Conservation (phyloP, 1,140 invertebrate species). For the Callitettix versicolor region DNA sequence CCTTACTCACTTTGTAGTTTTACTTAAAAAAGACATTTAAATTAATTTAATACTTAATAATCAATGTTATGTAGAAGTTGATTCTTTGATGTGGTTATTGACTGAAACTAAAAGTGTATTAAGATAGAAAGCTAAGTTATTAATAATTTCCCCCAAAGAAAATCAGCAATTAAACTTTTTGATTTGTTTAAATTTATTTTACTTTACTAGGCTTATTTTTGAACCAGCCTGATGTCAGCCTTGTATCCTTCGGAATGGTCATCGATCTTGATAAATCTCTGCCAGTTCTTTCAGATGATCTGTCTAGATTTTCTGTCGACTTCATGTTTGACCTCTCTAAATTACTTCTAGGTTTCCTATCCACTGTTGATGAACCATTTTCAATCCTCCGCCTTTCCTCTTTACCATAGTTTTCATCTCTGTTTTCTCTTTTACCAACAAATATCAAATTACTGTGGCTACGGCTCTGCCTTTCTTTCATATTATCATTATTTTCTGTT, state of each 20-base stretch:
- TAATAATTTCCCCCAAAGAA: too few species aligned
- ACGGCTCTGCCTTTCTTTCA: neutral
- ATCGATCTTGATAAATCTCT: slow-evolving; percentile 42
- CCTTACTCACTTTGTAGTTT: too few species aligned
- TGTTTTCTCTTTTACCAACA: slow-evolving; percentile 1
- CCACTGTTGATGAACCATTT: neutral
- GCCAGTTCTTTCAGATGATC: neutral
- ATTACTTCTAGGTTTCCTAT: neutral
- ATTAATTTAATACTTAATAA: too few species aligned
- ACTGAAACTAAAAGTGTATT: too few species aligned
- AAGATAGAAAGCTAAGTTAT: too few species aligned
- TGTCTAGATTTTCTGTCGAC: neutral
- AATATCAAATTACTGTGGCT: slow-evolving; percentile 5
- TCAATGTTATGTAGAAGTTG: too few species aligned
- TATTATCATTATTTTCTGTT: neutral
- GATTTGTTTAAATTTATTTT: neutral
- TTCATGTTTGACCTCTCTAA: too few species aligned
- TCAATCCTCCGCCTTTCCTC: neutral
- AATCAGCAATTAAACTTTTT: slow-evolving; percentile 10
- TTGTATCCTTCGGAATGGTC: slow-evolving; percentile 55
- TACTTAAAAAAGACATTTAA: too few species aligned
- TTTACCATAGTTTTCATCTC: neutral
- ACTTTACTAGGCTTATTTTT: slow-evolving; percentile 40
- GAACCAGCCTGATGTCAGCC: slow-evolving; percentile 59
- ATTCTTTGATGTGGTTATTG: too few species aligned